These are phyloP conservation scores for Drosophila sp. DNA, from an alignment of 1,140 invertebrate species.

Conservation along the genomic window DNA sequence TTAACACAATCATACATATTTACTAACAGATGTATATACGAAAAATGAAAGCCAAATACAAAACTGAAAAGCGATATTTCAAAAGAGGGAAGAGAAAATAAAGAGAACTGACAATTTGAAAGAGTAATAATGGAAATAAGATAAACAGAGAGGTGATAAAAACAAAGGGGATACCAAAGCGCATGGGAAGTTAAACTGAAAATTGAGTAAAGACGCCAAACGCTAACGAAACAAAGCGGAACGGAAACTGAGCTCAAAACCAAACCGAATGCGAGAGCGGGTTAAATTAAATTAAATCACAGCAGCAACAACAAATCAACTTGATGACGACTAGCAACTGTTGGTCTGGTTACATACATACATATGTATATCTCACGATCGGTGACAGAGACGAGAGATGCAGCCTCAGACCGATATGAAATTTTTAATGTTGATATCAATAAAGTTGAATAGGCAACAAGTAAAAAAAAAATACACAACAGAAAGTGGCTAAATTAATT, in stretches of 20 bases:
- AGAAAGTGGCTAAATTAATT: slow-evolving; percentile 53
- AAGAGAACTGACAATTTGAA: slow-evolving; percentile 12
- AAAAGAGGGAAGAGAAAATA: neutral
- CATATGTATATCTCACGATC: slow-evolving; percentile 47
- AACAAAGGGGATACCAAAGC: slow-evolving; percentile 14
- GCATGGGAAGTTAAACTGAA: slow-evolving; percentile 28
- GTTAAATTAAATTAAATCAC: slow-evolving; percentile 72
- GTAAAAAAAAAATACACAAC: neutral
- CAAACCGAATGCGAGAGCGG: slow-evolving; percentile 41
- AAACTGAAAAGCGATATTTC: slow-evolving; percentile 9
- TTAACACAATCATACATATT: slow-evolving; percentile 5
- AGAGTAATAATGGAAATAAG: slow-evolving; percentile 29
- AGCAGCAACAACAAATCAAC: slow-evolving; percentile 61
- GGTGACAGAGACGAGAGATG: slow-evolving; percentile 25
- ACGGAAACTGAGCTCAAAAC: slow-evolving; percentile 70
- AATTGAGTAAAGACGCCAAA: slow-evolving; percentile 18
- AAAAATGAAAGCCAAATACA: slow-evolving; percentile 14
- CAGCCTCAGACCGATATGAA: slow-evolving; percentile 23
- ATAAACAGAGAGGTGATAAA: slow-evolving; percentile 43
- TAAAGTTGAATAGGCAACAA: slow-evolving; percentile 12
- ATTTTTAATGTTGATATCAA: slow-evolving; percentile 26
- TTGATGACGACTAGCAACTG: slow-evolving; percentile 60
- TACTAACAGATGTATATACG: neutral
- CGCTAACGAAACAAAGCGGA: slow-evolving; percentile 48
- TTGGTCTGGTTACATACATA: slow-evolving; percentile 51